phyloP scores from a whole-genome alignment of 2,113 vertebrate species.

The Thomomys bottae region DNA sequence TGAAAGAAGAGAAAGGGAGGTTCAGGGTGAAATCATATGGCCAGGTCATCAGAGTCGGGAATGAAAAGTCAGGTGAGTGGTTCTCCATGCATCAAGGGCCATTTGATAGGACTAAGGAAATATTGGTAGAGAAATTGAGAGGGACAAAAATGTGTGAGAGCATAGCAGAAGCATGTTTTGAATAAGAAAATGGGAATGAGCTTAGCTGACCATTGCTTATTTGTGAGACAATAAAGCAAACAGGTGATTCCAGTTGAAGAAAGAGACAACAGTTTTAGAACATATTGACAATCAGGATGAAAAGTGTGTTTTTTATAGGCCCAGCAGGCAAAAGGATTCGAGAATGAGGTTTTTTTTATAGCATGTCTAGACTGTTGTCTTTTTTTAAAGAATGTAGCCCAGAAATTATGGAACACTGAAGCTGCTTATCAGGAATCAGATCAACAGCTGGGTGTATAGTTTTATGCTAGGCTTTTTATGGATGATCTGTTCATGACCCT shows the following conservation, averaged over 20 bases:
- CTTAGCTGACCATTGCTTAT: not conserved
- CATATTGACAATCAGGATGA: not conserved
- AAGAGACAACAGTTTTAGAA: not conserved
- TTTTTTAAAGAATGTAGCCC: not conserved
- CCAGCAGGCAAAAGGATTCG: not conserved
- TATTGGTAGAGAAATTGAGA: not conserved
- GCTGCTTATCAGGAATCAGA: not conserved
- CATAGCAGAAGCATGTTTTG: not conserved
- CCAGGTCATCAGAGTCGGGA: not conserved
- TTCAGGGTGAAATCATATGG: not conserved
- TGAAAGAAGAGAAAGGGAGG: slow-evolving; percentile 7
- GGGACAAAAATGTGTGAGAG: not conserved
- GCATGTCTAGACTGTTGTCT: not conserved
- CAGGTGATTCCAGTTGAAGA: not conserved
- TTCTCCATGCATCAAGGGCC: not conserved
- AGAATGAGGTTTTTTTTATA: not conserved
- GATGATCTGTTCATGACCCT: not conserved
- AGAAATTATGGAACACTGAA: not conserved
- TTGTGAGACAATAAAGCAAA: not conserved
- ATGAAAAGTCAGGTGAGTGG: not conserved
- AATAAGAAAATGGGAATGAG: not conserved
- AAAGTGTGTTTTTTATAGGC: no score
- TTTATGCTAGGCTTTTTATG: slow-evolving; percentile 29
- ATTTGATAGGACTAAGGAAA: not conserved
- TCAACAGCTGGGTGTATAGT: not conserved